Evolutionary conservation across 2,888 invertebrate genomes (phyloP).

Genomic region (Himalopsyche kuldschensis): DNA sequence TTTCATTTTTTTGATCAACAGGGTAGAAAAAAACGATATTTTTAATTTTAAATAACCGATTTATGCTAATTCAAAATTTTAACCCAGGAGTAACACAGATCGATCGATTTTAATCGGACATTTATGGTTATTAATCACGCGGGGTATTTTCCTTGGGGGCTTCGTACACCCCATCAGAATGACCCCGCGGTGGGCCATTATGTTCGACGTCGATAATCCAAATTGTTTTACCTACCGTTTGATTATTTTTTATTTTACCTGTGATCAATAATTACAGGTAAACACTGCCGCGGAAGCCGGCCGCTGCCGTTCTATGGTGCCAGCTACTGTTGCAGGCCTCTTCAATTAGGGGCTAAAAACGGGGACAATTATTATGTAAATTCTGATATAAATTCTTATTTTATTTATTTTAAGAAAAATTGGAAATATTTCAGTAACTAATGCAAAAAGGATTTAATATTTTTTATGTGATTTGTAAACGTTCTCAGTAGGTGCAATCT

Average conservation of each 20-base stretch:
- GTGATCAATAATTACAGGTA: conserved; percentile 23
- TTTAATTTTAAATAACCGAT: not conserved
- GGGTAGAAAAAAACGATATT: not conserved
- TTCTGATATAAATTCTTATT: too few species aligned
- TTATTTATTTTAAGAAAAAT: too few species aligned
- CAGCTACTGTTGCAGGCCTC: not conserved
- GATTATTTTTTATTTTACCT: conserved; percentile 20
- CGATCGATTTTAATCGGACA: not conserved
- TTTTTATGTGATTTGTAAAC: too few species aligned
- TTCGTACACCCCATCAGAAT: not conserved
- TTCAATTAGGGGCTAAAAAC: not conserved
- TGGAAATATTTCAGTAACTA: too few species aligned
- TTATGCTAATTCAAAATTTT: not conserved
- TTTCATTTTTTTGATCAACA: too few species aligned
- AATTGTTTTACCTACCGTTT: conserved; percentile 13
- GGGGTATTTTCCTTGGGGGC: conserved; percentile 1
- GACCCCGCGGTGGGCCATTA: not conserved
- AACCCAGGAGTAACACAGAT: not conserved
- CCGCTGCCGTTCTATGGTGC: not conserved
- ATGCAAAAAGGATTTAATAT: too few species aligned
- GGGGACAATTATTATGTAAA: too few species aligned
- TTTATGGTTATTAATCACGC: not conserved
- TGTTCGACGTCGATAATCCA: not conserved
- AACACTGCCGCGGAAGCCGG: conserved; percentile 18
- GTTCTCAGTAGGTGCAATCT: too few species aligned